phyloP scores from a whole-genome alignment of 1,140 invertebrate species.

The Cephus cinctus region DNA sequence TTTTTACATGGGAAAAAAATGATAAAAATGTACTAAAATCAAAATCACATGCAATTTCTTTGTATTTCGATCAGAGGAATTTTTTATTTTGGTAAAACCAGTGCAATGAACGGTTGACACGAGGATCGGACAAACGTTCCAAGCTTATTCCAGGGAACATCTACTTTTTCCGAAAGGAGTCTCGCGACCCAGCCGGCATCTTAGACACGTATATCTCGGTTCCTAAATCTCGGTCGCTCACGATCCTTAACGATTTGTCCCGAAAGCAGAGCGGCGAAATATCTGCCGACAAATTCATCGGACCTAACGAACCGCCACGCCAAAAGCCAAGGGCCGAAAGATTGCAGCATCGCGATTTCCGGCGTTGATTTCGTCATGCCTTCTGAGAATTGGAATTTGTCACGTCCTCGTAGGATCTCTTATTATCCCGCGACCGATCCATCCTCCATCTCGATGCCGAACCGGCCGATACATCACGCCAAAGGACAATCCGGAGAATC shows the following conservation, averaged over 20 bases:
- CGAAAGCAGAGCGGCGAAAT: constrained; percentile 1
- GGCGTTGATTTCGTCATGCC: neutral
- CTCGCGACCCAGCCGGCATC: too few relatives aligned
- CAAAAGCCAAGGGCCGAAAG: neutral
- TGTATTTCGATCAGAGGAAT: too few relatives aligned
- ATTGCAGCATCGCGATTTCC: neutral
- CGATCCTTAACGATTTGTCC: constrained; percentile 3
- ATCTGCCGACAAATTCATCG: constrained; percentile 7
- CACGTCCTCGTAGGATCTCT: neutral
- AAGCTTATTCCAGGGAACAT: too few relatives aligned
- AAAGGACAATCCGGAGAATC: constrained; percentile 1
- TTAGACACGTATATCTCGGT: too few relatives aligned
- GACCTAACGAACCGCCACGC: constrained; percentile 1
- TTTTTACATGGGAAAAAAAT: too few relatives aligned
- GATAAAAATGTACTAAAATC: too few relatives aligned
- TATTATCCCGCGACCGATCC: neutral
- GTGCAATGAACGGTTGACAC: too few relatives aligned
- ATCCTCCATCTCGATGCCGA: neutral
- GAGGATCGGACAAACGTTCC: too few relatives aligned
- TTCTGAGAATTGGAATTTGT: constrained; percentile 3
- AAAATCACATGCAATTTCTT: too few relatives aligned
- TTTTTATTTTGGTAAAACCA: too few relatives aligned
- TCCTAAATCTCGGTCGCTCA: neutral
- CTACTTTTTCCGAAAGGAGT: too few relatives aligned
- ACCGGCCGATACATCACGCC: constrained; percentile 1